These are phyloP conservation scores for Brachirus orientalis DNA, from an alignment of 2,113 vertebrate species.

Conservation along the genomic window DNA sequence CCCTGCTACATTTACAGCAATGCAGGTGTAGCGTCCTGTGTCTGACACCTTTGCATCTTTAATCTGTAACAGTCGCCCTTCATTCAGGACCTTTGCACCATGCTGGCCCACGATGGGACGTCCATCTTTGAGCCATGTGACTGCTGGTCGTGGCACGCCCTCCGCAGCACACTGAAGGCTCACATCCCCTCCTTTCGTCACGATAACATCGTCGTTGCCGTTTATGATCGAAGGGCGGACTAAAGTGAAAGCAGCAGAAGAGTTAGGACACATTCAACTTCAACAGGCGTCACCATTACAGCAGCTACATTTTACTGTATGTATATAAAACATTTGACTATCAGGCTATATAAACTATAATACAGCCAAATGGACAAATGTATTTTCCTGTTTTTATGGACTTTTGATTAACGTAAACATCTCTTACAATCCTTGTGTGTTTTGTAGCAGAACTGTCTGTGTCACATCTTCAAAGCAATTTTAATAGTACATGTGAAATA, in stretches of 20 bases:
- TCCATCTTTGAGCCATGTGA: constrained; percentile 94
- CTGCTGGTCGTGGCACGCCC: constrained; percentile 85
- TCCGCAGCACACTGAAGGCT: constrained; percentile 87
- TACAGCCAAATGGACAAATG: too few relatives aligned
- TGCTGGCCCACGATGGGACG: constrained; percentile 71
- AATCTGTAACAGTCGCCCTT: constrained; percentile 85
- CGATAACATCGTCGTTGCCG: constrained; percentile 72
- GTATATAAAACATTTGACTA: too few relatives aligned
- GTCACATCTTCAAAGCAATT: too few relatives aligned
- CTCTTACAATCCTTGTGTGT: too few relatives aligned
- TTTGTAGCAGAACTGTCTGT: too few relatives aligned
- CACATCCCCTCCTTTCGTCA: constrained; percentile 83
- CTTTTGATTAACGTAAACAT: too few relatives aligned
- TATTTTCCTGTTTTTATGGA: too few relatives aligned
- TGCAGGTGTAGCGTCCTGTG: constrained; percentile 91
- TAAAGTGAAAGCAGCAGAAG: constrained; percentile 58
- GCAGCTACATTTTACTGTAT: too few relatives aligned
- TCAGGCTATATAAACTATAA: too few relatives aligned
- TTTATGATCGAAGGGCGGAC: constrained; percentile 87
- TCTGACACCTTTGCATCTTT: constrained; percentile 84
- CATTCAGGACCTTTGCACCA: constrained; percentile 76
- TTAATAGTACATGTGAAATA: too few relatives aligned
- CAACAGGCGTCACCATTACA: too few relatives aligned
- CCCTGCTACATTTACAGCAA: constrained; percentile 91
- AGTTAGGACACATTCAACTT: too few relatives aligned